Evolutionary conservation across 2,888 invertebrate species (phyloP), one percentile per base, ranked within the genome.

Genomic region (Diplazon laetatorius): DNA sequence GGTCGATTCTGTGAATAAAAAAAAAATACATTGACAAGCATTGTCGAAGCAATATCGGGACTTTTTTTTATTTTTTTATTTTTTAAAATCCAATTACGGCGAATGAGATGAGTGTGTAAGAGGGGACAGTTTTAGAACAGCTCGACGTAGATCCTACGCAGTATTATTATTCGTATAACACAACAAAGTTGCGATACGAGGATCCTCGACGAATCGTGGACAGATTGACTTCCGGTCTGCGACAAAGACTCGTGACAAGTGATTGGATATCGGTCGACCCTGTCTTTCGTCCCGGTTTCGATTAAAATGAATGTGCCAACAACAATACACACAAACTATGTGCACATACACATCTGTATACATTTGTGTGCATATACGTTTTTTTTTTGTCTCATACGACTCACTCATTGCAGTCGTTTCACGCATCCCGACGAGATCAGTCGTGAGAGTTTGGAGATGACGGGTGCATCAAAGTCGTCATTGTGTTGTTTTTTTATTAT

Each of bases 161-260:
- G 2, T 30, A 30, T 30, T 30, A 30, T 6, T 30, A 30, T 30
- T 30, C 30, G 30, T 30, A 10, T 25, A n/a, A n/a, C 2, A 10
- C n/a, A 9, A 25, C 22, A 10, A 50, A 20, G 50, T 22, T 6
- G 6, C 16, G 20, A 9, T 12, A 16, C 14, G 30, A n/a, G 42
- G 22, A 39, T 20, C 22, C 65, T 10, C 12, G 59, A 59, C 50
- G 65, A 44, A 52, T 4, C 14, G 6, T 20, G 44, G 60, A 16
- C 39, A 50, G 37, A 46, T 65, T n/a, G 37, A 3, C 20, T 42
- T 50, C 52, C 65, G 37, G 66, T 46, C 60, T 71, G 76, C 60
- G 20, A 8, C 16, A 18, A 39, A 44, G 18, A 20, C 52, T 22
- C 14, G 55, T 22, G 20, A 35, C 16, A 35, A 9, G 25, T 6